Evolutionary conservation across 2,888 invertebrate species (phyloP).

Genomic region (Drosophila antonietae): DNA sequence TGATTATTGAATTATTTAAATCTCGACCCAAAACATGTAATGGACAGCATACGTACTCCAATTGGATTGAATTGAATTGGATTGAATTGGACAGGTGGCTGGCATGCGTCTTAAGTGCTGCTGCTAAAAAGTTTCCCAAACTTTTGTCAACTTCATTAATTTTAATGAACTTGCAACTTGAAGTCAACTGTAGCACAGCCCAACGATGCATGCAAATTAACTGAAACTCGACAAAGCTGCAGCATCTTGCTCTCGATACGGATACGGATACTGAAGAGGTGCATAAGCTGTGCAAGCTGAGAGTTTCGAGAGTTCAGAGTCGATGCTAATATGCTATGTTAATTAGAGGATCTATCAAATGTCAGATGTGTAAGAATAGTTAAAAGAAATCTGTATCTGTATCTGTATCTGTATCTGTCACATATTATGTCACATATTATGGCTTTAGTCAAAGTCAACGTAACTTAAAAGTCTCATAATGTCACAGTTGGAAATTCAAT

Average conservation of each 20-base stretch:
- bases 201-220: slow-evolving; percentile 57
- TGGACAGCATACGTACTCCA: slow-evolving; percentile 14
- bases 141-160: slow-evolving; percentile 61
- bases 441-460: too few relatives aligned
- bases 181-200: slow-evolving; percentile 33
- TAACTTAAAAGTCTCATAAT: too few relatives aligned
- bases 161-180: slow-evolving; percentile 61
- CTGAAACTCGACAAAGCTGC: slow-evolving; percentile 29
- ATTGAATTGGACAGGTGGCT: not conserved
- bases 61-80: not conserved
- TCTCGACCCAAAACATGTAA: slow-evolving; percentile 57
- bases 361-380: not conserved
- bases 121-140: slow-evolving; percentile 32
- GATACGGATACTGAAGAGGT: not conserved
- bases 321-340: not conserved
- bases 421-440: too few relatives aligned
- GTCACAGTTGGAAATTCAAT: too few relatives aligned
- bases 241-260: slow-evolving; percentile 7
- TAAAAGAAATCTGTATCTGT: too few relatives aligned
- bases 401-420: too few relatives aligned
- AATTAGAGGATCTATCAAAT: slow-evolving; percentile 1
- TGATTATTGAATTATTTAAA: slow-evolving; percentile 66
- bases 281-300: not conserved
- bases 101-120: slow-evolving; percentile 14
- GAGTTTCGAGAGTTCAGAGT: not conserved